phyloP scores from a whole-genome alignment of 30 jellyfish, hydroid and myxozoan species.

The Pseudorhiza aurosa region DNA sequence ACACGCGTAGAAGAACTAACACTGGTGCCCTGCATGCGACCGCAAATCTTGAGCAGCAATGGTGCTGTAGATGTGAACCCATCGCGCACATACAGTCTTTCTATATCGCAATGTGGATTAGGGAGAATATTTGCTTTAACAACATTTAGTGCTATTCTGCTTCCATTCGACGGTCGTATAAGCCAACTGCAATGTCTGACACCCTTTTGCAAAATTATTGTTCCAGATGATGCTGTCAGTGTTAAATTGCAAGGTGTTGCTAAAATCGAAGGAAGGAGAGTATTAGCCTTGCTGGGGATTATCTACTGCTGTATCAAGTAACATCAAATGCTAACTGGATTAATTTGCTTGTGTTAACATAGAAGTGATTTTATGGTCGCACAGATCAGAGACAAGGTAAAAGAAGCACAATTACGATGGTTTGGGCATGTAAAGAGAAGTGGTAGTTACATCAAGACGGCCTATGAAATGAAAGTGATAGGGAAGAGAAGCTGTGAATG shows the following conservation, averaged over 20 bases:
- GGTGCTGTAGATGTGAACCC: constrained; percentile 76
- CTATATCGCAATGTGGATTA: constrained; percentile 49
- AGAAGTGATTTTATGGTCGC: too few species aligned
- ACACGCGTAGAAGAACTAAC: constrained; percentile 50
- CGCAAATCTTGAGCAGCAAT: constrained; percentile 55
- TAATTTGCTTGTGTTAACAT: too few species aligned
- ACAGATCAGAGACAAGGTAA: too few species aligned
- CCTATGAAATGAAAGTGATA: too few species aligned
- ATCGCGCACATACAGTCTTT: constrained; percentile 38
- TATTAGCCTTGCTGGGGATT: too few species aligned
- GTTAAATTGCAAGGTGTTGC: constrained; percentile 66
- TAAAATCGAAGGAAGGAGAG: not conserved
- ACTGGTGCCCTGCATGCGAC: constrained; percentile 14
- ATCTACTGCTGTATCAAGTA: too few species aligned
- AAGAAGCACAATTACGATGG: too few species aligned
- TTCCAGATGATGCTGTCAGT: constrained; percentile 47
- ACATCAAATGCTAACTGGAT: too few species aligned
- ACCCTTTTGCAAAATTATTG: constrained; percentile 25
- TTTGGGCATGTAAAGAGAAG: too few species aligned
- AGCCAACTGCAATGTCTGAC: constrained; percentile 58
- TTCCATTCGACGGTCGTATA: constrained; percentile 36
- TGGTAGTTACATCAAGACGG: too few species aligned
- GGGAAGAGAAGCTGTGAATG: too few species aligned
- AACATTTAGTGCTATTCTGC: constrained; percentile 39
- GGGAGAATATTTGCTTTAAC: constrained; percentile 51